Conservation (phyloP, 2,888 invertebrate species). For the Tridacna crocea region DNA sequence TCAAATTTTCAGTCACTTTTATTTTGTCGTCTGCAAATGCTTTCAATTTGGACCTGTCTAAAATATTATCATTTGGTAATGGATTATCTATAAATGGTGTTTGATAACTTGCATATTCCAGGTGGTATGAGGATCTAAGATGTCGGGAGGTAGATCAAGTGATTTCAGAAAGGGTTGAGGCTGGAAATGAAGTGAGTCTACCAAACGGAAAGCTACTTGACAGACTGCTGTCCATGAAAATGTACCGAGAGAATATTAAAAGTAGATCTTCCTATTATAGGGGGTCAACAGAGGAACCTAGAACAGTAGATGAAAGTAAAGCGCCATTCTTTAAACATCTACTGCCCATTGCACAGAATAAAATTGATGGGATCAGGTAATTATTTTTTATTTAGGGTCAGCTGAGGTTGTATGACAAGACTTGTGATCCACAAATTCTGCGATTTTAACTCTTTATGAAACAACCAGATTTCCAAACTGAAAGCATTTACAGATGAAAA, state of each 20-base stretch:
- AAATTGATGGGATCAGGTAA: constrained; percentile 76
- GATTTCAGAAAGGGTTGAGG: constrained; percentile 72
- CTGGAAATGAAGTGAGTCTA: constrained; percentile 75
- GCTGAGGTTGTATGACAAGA: no score
- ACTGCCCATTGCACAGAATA: constrained; percentile 75
- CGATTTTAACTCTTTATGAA: no score
- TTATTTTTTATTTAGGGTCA: no score
- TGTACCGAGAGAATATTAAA: constrained; percentile 57
- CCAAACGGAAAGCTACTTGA: constrained; percentile 83
- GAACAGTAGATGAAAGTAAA: constrained; percentile 57
- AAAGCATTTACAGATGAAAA: no score
- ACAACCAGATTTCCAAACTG: no score
- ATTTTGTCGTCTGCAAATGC: background rate
- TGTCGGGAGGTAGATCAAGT: constrained; percentile 78
- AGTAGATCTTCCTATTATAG: background rate
- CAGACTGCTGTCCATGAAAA: constrained; percentile 78
- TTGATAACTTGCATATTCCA: constrained; percentile 39
- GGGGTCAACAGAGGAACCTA: background rate
- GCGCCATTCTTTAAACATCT: constrained; percentile 75
- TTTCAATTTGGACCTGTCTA: no score
- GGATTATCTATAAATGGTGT: no score
- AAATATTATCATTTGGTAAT: no score
- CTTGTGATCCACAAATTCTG: no score
- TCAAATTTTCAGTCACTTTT: no score
- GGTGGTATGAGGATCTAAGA: constrained; percentile 83